Evolutionary conservation across 2,888 invertebrate genomes (phyloP), one percentile per base, ranked within the genome.

Genomic region (Pasiphila rectangulata): DNA sequence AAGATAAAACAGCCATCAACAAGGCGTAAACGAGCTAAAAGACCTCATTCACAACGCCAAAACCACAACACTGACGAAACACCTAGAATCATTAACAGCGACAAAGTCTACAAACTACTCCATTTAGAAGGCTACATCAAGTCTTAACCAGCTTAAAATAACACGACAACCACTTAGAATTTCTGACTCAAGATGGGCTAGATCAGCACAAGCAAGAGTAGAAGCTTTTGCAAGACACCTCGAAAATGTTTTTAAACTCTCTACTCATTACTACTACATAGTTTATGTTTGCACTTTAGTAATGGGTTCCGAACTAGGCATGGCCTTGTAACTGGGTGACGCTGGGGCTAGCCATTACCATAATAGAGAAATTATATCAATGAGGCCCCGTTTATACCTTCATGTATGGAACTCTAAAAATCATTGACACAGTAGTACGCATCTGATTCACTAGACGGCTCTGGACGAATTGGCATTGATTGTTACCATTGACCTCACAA

Each of bases 381-480:
- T n/a, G n/a, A n/a, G n/a, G n/a, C n/a, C n/a, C n/a, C n/a, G 25
- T 27, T 25, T 9, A 25, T 12, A 25, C 1, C 13, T n/a, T n/a
- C 13, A 1, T 5, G 25, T 25, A 2, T 7, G 27, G 27, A 27
- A 27, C 27, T 3, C 13, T 12, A 13, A 27, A 27, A 7, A 2
- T 7, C 7, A 7, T 13, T 13, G 12, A 27, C 3, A 7, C 27
- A 13, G 27, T 27, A 13, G 7, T 27, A 13, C 27, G 27, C 27
- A 27, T 27, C 13, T n/a, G 13, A 32, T 41, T 9, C 17, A 37
- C 1, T 13, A 48, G 23, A 24, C 29, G 54, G 34, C n/a, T 29
- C 40, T 49, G 55, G 46, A 53, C 41, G 57, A 69, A 69, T 71
- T 71, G 64, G 56, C 65, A 66, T 59, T 66, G 64, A 67, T 69